Conservation (phyloP, 2,113 vertebrate genomes). For the Vidua chalybeata region DNA sequence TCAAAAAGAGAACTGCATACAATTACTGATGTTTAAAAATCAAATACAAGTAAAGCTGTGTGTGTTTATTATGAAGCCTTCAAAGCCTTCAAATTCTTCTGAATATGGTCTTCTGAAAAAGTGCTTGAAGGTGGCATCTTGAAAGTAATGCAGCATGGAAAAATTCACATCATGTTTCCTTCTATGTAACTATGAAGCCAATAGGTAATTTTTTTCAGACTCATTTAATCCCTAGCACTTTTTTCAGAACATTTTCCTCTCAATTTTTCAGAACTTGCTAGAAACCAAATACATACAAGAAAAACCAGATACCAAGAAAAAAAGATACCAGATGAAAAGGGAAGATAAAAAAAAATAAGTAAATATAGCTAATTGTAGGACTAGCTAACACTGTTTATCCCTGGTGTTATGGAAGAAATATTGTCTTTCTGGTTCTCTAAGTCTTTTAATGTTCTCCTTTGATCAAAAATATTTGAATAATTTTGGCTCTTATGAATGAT, state of each 20-base stretch:
- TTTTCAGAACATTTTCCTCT: not conserved
- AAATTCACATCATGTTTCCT: not conserved
- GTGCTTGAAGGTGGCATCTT: not conserved
- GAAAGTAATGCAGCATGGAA: not conserved
- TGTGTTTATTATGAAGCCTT: not conserved
- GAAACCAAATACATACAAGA: not conserved
- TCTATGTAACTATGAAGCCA: not conserved
- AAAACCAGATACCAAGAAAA: no score
- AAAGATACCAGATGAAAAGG: not conserved
- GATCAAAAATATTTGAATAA: not conserved
- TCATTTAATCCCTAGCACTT: fast-evolving
- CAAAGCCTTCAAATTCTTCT: not conserved
- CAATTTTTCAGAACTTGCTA: not conserved
- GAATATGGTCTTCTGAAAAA: not conserved
- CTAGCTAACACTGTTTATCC: not conserved
- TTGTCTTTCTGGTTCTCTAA: not conserved
- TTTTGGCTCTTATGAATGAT: not conserved
- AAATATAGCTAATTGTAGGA: not conserved
- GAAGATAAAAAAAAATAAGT: not conserved
- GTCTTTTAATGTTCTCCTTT: not conserved
- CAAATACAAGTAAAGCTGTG: not conserved
- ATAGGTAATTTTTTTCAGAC: not conserved
- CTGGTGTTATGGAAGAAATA: not conserved
- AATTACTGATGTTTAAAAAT: not conserved
- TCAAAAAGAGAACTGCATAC: not conserved